Conservation (phyloP, 2,797 vertebrate species). For the Triplophysa yarkandensis region DNA sequence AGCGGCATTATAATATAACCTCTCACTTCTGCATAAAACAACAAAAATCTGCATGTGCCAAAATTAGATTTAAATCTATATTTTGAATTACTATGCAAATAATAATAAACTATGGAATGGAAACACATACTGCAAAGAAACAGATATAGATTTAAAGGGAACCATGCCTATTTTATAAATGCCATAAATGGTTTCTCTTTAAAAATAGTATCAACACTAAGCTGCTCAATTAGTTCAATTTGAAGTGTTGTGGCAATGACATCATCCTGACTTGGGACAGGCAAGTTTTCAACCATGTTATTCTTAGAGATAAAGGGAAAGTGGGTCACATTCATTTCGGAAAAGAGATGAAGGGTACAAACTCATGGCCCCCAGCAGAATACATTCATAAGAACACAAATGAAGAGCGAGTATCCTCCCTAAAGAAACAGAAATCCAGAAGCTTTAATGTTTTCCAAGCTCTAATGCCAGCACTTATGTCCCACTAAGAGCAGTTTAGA, state of each 20-base stretch:
- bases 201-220: slow-evolving; percentile 17
- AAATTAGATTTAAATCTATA: background rate
- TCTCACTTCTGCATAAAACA: background rate
- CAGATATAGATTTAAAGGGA: slow-evolving; percentile 4
- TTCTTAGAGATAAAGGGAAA: slow-evolving; percentile 37
- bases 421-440: background rate
- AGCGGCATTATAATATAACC: background rate
- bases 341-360: slow-evolving; percentile 43
- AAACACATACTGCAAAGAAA: background rate
- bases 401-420: slow-evolving; percentile 24
- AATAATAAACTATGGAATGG: background rate
- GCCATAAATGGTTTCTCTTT: background rate
- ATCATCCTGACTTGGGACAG: slow-evolving; percentile 9
- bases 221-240: background rate
- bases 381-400: slow-evolving; percentile 37
- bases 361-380: slow-evolving; percentile 29
- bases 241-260: background rate
- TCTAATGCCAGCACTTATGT: slow-evolving; percentile 22
- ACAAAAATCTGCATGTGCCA: too few species aligned
- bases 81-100: too few species aligned
- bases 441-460: slow-evolving; percentile 35
- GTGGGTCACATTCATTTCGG: slow-evolving; percentile 34
- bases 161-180: slow-evolving; percentile 19
- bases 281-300: slow-evolving; percentile 24
- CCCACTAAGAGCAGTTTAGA: slow-evolving; percentile 37